Evolutionary conservation across 2,113 vertebrate genomes (phyloP), one percentile per base, ranked within the genome.

Genomic region (Forbesichthys papilliferus): DNA sequence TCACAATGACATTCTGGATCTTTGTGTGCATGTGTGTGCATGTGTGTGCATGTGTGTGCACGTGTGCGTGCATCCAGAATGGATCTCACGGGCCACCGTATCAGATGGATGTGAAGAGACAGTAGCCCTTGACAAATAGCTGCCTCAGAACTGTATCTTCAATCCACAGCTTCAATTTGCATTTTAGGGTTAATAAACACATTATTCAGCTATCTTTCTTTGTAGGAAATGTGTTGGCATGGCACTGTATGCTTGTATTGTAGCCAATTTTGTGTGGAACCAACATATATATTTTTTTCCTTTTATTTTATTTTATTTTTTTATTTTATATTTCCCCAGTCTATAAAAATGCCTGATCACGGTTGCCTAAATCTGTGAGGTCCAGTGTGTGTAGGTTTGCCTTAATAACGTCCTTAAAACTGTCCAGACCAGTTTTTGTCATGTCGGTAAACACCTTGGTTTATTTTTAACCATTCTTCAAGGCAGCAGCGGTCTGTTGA

Each of bases 391-490:
- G 33, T 3, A 11, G 13, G 56, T 27, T 9, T 33, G 34, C 12
- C 52, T 16, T 53, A 14, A 53, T 53, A 53, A 53, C 36, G 36
- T 42, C 4, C 36, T 42, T 42, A 42, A 64, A 64, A 49, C 61
- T 33, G 48, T 13, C 11, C 48, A 51, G 51, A 11, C 48, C 47
- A 48, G 49, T 68, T 75, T 61, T 65, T 33, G 47, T 66, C 76
- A 53, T 54, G 48, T 56, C 52, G 62, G 71, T 69, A 66, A 65
- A 81, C 63, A 81, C 64, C 67, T 66, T 67, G 65, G 85, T 80
- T 85, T 87, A 87, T 85, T 79, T 85, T 85, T 85, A 85, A 85
- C 83, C 72, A 69, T 84, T 81, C 66, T 49, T 57, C 57, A 67
- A 73, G 70, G 63, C 74, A 63, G 61, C 73, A 79, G 76, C 79